A percentile compares a stretch with the other conserved stretches of the same genome.
Evolutionary conservation across 2,113 vertebrate genomes (phyloP).

Genomic region (Hassar affinis): DNA sequence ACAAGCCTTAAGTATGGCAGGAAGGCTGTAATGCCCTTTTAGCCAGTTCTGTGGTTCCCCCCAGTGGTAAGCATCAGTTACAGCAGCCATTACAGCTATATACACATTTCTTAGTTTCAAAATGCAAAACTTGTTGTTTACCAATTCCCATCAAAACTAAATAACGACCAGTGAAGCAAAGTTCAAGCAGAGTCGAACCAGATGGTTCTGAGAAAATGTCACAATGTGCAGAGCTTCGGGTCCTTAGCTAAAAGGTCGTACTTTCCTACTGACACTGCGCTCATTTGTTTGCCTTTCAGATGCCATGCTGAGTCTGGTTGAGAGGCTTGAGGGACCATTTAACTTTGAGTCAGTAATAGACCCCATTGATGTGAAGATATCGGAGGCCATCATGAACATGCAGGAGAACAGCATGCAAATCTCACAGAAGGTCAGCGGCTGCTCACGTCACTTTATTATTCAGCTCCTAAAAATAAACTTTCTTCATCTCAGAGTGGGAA

Average conservation of each 20-base stretch:
- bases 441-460: neutral
- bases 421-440: slow-evolving; percentile 84
- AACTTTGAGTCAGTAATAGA: slow-evolving; percentile 97
- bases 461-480: neutral
- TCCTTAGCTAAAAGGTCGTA: neutral
- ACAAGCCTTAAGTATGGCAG: neutral
- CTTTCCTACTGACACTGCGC: neutral
- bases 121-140: neutral
- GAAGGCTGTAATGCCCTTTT: neutral
- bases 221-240: neutral
- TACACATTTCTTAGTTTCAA: no score
- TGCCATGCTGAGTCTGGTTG: slow-evolving; percentile 87
- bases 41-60: slow-evolving; percentile 47
- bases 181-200: neutral
- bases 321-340: slow-evolving; percentile 93
- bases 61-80: slow-evolving; percentile 58
- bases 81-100: neutral
- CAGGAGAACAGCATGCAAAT: slow-evolving; percentile 97
- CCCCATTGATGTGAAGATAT: slow-evolving; percentile 96
- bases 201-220: neutral
- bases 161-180: neutral
- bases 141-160: neutral
- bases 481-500: neutral
- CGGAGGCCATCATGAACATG: slow-evolving; percentile 98
- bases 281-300: slow-evolving; percentile 69